Evolutionary conservation across 2,797 vertebrate genomes (phyloP).

Genomic region (Nasua narica): DNA sequence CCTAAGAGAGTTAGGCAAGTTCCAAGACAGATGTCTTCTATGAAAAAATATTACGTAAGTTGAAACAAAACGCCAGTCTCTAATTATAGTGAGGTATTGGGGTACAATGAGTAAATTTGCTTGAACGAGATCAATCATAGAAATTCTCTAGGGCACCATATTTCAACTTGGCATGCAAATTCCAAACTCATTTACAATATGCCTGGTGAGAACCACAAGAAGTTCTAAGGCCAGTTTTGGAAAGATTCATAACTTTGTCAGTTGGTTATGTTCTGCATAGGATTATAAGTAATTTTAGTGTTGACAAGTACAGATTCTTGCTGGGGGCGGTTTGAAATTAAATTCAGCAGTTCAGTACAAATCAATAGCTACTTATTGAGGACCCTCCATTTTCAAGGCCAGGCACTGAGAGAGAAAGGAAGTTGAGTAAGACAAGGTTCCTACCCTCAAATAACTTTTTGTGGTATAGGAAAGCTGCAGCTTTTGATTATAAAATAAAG

Average conservation of each 20-base stretch:
- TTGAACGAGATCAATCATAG: slow-evolving; percentile 12
- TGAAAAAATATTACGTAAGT: slow-evolving; percentile 45
- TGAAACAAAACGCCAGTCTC: slow-evolving; percentile 33
- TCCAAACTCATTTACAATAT: neutral
- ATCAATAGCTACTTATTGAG: slow-evolving; percentile 50
- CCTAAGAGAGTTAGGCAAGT: slow-evolving; percentile 43
- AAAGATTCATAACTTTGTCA: slow-evolving; percentile 36
- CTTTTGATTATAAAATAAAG: slow-evolving; percentile 34
- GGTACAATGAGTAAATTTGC: slow-evolving; percentile 11
- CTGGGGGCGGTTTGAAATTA: slow-evolving; percentile 43
- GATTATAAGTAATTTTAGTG: slow-evolving; percentile 53
- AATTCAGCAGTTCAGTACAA: slow-evolving; percentile 33
- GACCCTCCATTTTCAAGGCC: neutral
- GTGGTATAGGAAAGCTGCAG: neutral
- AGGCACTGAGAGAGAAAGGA: neutral
- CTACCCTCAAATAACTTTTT: slow-evolving; percentile 34
- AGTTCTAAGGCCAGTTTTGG: slow-evolving; percentile 12
- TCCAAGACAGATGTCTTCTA: slow-evolving; percentile 37
- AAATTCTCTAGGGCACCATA: neutral
- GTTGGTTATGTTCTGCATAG: neutral
- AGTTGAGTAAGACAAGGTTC: neutral
- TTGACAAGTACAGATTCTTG: slow-evolving; percentile 48
- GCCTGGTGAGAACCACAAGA: neutral
- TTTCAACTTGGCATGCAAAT: slow-evolving; percentile 46
- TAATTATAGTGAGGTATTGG: slow-evolving; percentile 1